Conservation (phyloP, 2,113 vertebrate genomes). For the Podiceps cristatus region DNA sequence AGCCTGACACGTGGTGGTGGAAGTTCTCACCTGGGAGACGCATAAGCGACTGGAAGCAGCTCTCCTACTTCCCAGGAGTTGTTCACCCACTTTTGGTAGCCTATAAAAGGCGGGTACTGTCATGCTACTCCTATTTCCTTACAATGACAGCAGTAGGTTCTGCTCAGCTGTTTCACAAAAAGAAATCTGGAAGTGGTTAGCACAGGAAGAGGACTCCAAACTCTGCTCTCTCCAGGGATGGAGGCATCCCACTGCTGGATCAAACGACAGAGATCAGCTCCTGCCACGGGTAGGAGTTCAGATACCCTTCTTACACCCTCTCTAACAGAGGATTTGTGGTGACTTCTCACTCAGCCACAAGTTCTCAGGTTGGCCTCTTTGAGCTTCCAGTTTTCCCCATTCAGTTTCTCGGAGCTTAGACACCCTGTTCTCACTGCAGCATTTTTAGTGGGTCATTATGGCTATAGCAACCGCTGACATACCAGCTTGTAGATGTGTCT, state of each 20-base stretch:
- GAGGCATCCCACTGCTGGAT: background rate
- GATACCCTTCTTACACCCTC: background rate
- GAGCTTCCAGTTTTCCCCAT: background rate
- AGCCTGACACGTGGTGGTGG: background rate
- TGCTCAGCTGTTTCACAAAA: background rate
- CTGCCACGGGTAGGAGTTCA: background rate
- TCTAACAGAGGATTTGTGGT: background rate
- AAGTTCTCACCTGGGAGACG: background rate
- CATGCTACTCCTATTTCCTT: background rate
- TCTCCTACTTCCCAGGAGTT: background rate
- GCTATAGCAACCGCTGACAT: background rate
- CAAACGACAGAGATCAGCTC: background rate
- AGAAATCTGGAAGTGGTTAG: background rate
- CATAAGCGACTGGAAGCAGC: fast-evolving
- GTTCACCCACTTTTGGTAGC: background rate
- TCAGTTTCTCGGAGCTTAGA: background rate
- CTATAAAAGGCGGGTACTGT: background rate
- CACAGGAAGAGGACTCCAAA: background rate
- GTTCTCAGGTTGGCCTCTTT: background rate
- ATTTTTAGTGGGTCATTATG: background rate
- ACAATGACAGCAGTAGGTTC: background rate
- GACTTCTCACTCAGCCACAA: background rate
- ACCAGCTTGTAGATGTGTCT: background rate
- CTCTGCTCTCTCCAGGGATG: background rate
- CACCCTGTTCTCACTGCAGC: background rate